These are phyloP conservation scores for Takifugu rubripes DNA, from an alignment of 2,797 vertebrate genomes.

Conservation along the genomic window DNA sequence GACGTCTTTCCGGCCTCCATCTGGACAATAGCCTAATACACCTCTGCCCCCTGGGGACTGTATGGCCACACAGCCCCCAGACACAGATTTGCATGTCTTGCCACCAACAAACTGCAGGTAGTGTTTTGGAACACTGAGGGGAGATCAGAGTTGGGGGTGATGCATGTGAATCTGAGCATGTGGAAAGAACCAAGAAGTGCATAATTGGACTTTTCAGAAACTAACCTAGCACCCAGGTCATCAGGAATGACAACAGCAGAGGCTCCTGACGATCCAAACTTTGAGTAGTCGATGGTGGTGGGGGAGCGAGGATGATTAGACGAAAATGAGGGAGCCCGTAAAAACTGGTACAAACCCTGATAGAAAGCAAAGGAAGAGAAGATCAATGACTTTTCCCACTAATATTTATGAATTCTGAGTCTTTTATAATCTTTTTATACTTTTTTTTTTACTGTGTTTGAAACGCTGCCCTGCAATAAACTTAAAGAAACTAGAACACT, in stretches of 20 bases:
- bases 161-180: neutral
- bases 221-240: constrained; percentile 57
- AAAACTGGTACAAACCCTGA: constrained; percentile 78
- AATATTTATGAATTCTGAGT: no score
- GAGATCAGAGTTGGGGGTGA: neutral
- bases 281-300: constrained; percentile 57
- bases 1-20: constrained; percentile 82
- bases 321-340: constrained; percentile 44
- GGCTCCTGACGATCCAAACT: constrained; percentile 56
- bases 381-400: neutral
- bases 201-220: neutral
- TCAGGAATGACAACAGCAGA: constrained; percentile 56
- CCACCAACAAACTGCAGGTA: constrained; percentile 80
- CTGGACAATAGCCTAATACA: constrained; percentile 77
- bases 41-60: constrained; percentile 54
- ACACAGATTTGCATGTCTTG: constrained; percentile 76
- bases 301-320: constrained; percentile 47
- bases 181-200: neutral
- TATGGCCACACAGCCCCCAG: constrained; percentile 77
- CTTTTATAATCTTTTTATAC: no score
- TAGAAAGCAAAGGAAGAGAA: constrained; percentile 5
- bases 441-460: no score
- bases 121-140: constrained; percentile 69
- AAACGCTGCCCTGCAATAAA: no score
- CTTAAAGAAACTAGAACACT: no score